Evolutionary conservation across 2,113 vertebrate species (phyloP).

Genomic region (Ictidomys tridecemlineatus): DNA sequence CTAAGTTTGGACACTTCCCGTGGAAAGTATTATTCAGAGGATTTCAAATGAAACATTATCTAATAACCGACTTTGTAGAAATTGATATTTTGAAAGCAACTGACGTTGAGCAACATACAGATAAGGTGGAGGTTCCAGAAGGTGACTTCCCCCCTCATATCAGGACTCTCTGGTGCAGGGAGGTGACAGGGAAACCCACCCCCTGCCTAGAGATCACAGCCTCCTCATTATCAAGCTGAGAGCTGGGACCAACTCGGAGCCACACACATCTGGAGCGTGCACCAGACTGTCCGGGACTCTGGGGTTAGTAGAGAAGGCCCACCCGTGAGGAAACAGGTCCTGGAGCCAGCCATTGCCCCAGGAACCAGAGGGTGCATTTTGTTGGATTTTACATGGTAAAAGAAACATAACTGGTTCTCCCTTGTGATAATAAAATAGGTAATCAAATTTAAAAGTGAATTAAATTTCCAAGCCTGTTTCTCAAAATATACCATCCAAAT

Average conservation of each 20-base stretch:
- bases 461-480: neutral
- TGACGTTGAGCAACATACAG: slow-evolving; percentile 54
- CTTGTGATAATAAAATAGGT: neutral
- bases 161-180: slow-evolving; percentile 64
- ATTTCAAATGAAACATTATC: slow-evolving; percentile 59
- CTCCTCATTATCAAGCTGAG: slow-evolving; percentile 75
- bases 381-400: slow-evolving; percentile 47
- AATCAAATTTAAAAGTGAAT: neutral
- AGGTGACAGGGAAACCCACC: slow-evolving; percentile 71
- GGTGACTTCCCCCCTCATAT: slow-evolving; percentile 67
- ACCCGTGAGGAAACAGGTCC: neutral
- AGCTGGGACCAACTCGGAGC: slow-evolving; percentile 75
- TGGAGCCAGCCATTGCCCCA: neutral
- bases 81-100: slow-evolving; percentile 80
- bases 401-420: slow-evolving; percentile 39
- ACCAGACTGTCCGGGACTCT: slow-evolving; percentile 54
- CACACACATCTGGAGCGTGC: slow-evolving; percentile 35
- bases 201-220: no score
- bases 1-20: slow-evolving; percentile 73
- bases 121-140: slow-evolving; percentile 67
- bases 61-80: slow-evolving; percentile 83
- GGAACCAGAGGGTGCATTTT: slow-evolving; percentile 38
- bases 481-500: neutral
- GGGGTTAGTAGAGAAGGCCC: slow-evolving; percentile 24
- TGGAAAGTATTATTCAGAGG: slow-evolving; percentile 62